phyloP scores from a whole-genome alignment of 1,140 invertebrate species.

The Tetragonula clypearis region DNA sequence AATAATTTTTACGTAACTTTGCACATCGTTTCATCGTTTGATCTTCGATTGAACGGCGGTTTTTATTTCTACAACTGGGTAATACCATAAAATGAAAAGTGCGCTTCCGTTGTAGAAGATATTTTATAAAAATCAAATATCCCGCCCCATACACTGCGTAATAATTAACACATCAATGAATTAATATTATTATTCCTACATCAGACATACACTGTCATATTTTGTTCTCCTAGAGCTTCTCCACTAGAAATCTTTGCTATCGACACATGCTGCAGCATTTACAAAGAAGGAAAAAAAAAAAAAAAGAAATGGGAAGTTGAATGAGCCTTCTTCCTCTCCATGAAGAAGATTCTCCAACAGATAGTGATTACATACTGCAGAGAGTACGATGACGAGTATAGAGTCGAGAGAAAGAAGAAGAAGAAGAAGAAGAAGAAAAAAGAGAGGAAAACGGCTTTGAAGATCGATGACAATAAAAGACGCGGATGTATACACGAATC shows the following conservation, averaged over 20 bases:
- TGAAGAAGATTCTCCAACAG: slow-evolving; percentile 57
- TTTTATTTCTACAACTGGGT: too few species aligned
- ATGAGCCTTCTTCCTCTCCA: background rate
- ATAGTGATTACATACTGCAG: slow-evolving; percentile 61
- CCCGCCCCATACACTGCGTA: too few species aligned
- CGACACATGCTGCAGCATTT: background rate
- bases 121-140: too few species aligned
- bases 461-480: slow-evolving; percentile 69
- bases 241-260: slow-evolving; percentile 9
- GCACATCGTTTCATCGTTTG: background rate
- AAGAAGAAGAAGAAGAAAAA: background rate
- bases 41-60: background rate
- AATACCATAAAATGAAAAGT: too few species aligned
- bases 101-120: too few species aligned
- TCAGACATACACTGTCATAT: background rate
- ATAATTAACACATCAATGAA: background rate
- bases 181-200: background rate
- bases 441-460: slow-evolving; percentile 60
- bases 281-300: background rate
- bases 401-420: slow-evolving; percentile 20
- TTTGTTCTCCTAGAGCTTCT: background rate
- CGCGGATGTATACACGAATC: slow-evolving; percentile 43
- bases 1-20: too few species aligned
- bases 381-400: background rate
- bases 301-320: slow-evolving; percentile 12